Evolutionary conservation across 1,140 invertebrate species (phyloP).

Genomic region (Drosophila murphyi): DNA sequence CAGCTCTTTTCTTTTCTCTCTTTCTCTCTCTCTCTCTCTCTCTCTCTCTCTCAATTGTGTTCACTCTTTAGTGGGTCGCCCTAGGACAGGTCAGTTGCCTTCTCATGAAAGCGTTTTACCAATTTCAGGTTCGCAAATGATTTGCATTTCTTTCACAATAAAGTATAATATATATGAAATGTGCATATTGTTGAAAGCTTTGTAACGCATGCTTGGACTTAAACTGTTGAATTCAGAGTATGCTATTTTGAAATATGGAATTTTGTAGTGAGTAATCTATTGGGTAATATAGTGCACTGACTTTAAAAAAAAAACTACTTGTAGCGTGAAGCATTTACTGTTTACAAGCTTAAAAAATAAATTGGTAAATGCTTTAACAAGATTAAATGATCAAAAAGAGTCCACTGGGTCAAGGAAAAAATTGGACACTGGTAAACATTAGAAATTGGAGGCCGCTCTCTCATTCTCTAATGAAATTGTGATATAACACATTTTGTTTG

Average conservation of each 20-base stretch:
- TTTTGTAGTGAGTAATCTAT: neutral
- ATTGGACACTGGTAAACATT: no score
- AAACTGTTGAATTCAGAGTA: neutral
- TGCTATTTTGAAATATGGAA: neutral
- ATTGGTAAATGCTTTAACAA: neutral
- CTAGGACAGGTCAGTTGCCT: conserved; percentile 30
- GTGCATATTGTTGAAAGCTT: conserved; percentile 7
- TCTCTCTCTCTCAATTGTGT: conserved; percentile 5
- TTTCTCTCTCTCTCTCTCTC: conserved; percentile 1
- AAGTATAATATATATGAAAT: conserved; percentile 4
- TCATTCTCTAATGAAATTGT: no score
- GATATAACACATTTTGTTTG: no score
- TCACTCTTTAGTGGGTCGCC: conserved; percentile 24
- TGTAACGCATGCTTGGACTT: neutral
- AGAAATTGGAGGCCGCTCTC: no score
- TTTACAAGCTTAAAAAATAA: neutral
- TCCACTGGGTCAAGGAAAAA: no score
- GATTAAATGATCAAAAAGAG: neutral
- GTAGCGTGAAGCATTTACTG: no score
- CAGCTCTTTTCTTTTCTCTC: neutral
- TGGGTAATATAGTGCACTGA: neutral
- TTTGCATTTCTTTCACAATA: conserved; percentile 31
- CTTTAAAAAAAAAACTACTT: no score
- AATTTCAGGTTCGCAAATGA: conserved; percentile 19
- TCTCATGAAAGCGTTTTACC: conserved; percentile 8